Conservation (phyloP, 2,888 invertebrate genomes). For the Embidobia sp. region DNA sequence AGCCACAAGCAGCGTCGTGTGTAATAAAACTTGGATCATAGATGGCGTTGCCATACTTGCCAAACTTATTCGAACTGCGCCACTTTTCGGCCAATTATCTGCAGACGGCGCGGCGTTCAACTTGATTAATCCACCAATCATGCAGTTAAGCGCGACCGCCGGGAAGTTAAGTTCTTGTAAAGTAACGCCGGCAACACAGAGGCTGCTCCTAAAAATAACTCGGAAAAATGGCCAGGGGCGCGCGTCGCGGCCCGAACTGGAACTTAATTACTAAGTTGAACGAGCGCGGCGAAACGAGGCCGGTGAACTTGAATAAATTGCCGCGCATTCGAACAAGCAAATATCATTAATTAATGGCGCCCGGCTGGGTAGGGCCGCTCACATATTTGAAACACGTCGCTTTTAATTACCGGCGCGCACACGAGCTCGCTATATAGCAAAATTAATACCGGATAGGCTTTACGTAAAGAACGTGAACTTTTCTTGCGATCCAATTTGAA, state of each 20-base stretch:
- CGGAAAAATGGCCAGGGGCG: slow-evolving; percentile 9
- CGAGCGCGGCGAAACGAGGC: slow-evolving; percentile 19
- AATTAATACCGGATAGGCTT: no score
- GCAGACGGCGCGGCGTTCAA: no score
- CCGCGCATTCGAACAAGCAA: slow-evolving; percentile 26
- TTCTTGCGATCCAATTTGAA: no score
- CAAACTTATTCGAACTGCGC: no score
- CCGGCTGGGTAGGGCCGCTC: background rate
- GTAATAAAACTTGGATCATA: no score
- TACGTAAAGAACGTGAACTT: no score
- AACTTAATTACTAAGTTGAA: slow-evolving; percentile 36
- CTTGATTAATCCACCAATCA: no score
- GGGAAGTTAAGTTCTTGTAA: background rate
- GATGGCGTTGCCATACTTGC: no score
- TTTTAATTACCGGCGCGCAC: slow-evolving; percentile 16
- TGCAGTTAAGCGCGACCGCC: no score
- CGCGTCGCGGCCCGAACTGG: background rate
- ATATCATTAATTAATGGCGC: slow-evolving; percentile 43
- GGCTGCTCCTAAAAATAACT: background rate
- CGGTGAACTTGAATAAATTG: slow-evolving; percentile 37
- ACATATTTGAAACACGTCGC: slow-evolving; percentile 23
- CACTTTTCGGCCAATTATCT: no score
- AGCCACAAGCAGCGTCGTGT: no score
- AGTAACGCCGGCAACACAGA: background rate
- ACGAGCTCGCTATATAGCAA: slow-evolving; percentile 6